A percentile compares a stretch with the other conserved stretches of the same genome.
Evolutionary conservation across 2,888 invertebrate species (phyloP).

Genomic region (Diaprepes abbreviatus): DNA sequence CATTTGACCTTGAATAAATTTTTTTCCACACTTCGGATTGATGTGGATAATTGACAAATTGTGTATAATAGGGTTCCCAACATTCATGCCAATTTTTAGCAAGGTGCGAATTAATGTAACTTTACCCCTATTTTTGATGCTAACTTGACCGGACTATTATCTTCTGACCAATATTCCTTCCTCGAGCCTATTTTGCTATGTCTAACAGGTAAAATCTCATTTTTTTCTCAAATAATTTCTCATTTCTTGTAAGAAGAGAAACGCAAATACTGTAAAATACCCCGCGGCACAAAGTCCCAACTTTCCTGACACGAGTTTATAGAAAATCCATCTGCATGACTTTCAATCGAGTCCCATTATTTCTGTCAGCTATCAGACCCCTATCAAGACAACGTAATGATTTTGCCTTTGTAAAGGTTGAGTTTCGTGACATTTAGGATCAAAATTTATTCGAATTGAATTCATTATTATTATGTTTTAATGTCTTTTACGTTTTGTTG

Average conservation of each 20-base stretch:
- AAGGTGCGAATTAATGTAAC: too few species aligned
- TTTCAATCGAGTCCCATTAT: constrained; percentile 30
- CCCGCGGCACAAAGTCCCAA: background rate
- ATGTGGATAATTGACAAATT: too few species aligned
- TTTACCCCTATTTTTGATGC: too few species aligned
- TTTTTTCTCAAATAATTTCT: background rate
- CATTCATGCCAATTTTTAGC: too few species aligned
- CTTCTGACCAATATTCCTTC: too few species aligned
- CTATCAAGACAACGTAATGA: constrained; percentile 25
- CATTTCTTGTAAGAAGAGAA: background rate
- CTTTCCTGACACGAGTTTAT: background rate
- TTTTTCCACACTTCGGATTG: background rate
- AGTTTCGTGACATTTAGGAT: constrained; percentile 22
- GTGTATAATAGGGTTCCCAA: too few species aligned
- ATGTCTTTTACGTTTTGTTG: background rate
- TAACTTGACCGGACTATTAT: too few species aligned
- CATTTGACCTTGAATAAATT: too few species aligned
- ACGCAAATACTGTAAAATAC: too few species aligned
- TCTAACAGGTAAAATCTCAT: background rate
- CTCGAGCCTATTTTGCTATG: too few species aligned
- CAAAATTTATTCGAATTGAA: background rate
- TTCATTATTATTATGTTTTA: constrained; percentile 23
- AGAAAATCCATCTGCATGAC: background rate
- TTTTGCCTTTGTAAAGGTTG: constrained; percentile 23
- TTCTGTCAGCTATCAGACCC: constrained; percentile 33